A percentile compares a stretch with the other conserved stretches of the same genome.
These are phyloP conservation scores for Struthio camelus DNA, from an alignment of 2,113 vertebrate species.

Conservation along the genomic window DNA sequence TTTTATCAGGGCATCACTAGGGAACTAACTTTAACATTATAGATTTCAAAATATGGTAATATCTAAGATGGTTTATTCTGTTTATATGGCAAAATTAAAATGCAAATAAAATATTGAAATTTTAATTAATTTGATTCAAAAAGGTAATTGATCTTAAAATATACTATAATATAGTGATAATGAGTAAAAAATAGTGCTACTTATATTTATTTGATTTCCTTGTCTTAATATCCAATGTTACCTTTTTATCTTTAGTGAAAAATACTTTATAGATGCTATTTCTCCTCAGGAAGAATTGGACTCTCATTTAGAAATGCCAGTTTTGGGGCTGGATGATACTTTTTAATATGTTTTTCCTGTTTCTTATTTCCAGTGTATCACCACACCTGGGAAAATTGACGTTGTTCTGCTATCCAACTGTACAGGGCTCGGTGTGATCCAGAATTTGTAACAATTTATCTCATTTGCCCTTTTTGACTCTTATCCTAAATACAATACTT, in stretches of 20 bases:
- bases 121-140: neutral
- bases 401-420: neutral
- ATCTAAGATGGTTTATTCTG: neutral
- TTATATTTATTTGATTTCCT: neutral
- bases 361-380: neutral
- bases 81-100: neutral
- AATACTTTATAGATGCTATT: neutral
- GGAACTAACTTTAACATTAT: neutral
- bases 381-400: neutral
- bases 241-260: neutral
- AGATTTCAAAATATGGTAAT: neutral
- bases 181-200: neutral
- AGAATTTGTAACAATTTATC: neutral
- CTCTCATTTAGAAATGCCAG: neutral
- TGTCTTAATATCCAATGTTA: neutral
- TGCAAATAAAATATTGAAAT: neutral
- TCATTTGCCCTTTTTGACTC: neutral
- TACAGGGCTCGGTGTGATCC: neutral
- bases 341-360: too few relatives aligned
- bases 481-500: neutral
- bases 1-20: neutral
- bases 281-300: neutral
- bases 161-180: neutral
- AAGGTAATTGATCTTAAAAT: neutral
- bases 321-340: neutral